These are phyloP conservation scores for Octopus sinensis DNA, from an alignment of 1,140 invertebrate species.

Conservation along the genomic window DNA sequence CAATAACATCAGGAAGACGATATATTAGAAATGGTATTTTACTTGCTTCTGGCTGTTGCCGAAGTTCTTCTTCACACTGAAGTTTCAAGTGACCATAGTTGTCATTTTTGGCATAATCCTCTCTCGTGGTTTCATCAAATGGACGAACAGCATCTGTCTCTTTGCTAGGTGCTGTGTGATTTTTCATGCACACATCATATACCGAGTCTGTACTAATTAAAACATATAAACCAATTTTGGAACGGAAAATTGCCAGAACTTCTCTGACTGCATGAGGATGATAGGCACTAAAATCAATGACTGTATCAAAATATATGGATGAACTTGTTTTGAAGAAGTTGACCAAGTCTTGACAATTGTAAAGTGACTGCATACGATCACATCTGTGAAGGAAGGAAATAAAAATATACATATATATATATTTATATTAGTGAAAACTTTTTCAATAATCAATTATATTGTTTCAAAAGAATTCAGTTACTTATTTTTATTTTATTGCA, in stretches of 20 bases:
- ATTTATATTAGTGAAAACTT: too few species aligned
- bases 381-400: constrained; percentile 35
- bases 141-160: constrained; percentile 56
- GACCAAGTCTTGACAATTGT: constrained; percentile 46
- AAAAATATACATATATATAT: not conserved
- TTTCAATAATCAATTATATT: too few species aligned
- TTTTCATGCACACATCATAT: constrained; percentile 59
- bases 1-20: constrained; percentile 60
- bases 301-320: constrained; percentile 50
- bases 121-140: constrained; percentile 31
- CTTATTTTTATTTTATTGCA: too few species aligned
- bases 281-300: constrained; percentile 61
- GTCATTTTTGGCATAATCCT: constrained; percentile 45
- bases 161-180: constrained; percentile 30
- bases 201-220: constrained; percentile 61
- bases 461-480: too few species aligned
- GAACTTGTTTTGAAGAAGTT: constrained; percentile 27
- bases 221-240: constrained; percentile 55
- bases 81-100: constrained; percentile 59
- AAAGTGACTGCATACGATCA: constrained; percentile 54
- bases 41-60: constrained; percentile 30
- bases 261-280: constrained; percentile 50
- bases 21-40: constrained; percentile 56
- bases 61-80: constrained; percentile 55
- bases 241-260: constrained; percentile 45